Conservation (phyloP, 2,113 vertebrate species). For the Rissa tridactyla region DNA sequence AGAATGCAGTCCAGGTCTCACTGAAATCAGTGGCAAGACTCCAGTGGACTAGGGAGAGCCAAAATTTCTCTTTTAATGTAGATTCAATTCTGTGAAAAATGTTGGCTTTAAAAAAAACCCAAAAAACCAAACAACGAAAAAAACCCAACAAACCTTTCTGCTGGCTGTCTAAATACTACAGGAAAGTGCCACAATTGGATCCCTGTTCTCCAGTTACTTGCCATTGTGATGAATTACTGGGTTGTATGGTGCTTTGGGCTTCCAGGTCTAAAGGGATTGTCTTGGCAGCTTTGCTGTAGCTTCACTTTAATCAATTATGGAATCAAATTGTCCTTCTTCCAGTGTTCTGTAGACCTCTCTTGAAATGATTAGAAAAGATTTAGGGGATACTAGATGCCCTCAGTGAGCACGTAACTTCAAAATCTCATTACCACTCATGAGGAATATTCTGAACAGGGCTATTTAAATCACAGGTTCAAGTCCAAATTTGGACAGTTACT, state of each 20-base stretch:
- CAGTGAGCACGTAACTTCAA: not conserved
- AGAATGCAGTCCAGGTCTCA: not conserved
- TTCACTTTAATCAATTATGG: conserved; percentile 21
- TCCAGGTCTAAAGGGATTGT: not conserved
- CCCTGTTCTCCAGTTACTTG: not conserved
- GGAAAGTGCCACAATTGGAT: not conserved
- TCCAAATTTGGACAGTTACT: not conserved
- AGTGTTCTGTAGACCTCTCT: not conserved
- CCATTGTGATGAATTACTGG: not conserved
- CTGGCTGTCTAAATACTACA: not conserved
- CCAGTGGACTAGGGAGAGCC: not conserved
- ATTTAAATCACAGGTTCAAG: not conserved
- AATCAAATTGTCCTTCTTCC: conserved; percentile 8
- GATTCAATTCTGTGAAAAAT: not conserved
- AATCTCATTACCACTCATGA: conserved; percentile 24
- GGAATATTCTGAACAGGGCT: not conserved
- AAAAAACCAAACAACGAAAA: not conserved
- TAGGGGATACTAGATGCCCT: not conserved
- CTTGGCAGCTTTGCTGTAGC: conserved; percentile 25
- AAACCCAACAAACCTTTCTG: not conserved
- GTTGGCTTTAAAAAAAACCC: not conserved
- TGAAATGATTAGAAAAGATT: conserved; percentile 46
- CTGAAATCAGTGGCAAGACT: not conserved
- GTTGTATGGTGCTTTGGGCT: not conserved
- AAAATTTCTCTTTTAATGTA: not conserved